phyloP scores from a whole-genome alignment of 2,797 vertebrate genomes.

The Astyanax mexicanus region DNA sequence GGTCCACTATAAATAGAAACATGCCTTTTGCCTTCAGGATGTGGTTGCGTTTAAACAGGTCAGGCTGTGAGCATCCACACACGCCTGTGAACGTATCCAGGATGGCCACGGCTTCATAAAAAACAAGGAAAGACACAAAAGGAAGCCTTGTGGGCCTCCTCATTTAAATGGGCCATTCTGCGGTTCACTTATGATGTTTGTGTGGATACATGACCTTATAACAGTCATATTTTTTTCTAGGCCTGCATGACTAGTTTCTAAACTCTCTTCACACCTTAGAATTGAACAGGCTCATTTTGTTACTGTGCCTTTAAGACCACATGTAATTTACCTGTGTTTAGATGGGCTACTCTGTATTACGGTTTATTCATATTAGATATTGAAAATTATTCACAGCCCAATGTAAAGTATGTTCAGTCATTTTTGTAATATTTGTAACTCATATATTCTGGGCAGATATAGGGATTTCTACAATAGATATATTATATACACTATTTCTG shows the following conservation, averaged over 20 bases:
- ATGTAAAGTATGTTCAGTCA: too few species aligned
- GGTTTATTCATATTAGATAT: too few species aligned
- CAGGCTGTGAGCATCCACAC: constrained; percentile 66
- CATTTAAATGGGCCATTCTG: background rate
- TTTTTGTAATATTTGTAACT: too few species aligned
- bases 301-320: background rate
- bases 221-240: background rate
- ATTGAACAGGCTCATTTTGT: background rate
- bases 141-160: constrained; percentile 42
- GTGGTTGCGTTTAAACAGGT: constrained; percentile 75
- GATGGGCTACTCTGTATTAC: background rate
- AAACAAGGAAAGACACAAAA: background rate
- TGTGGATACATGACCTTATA: too few species aligned
- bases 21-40: constrained; percentile 68
- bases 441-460: too few species aligned
- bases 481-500: too few species aligned
- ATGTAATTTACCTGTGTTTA: background rate
- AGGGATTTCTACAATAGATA: too few species aligned
- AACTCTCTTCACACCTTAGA: background rate
- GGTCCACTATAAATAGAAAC: constrained; percentile 77
- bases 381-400: background rate
- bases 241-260: too few species aligned
- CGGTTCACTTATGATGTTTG: background rate
- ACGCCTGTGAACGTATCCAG: background rate
- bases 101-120: constrained; percentile 2